Conservation (phyloP, 2,888 invertebrate species). For the Eledona agricola region DNA sequence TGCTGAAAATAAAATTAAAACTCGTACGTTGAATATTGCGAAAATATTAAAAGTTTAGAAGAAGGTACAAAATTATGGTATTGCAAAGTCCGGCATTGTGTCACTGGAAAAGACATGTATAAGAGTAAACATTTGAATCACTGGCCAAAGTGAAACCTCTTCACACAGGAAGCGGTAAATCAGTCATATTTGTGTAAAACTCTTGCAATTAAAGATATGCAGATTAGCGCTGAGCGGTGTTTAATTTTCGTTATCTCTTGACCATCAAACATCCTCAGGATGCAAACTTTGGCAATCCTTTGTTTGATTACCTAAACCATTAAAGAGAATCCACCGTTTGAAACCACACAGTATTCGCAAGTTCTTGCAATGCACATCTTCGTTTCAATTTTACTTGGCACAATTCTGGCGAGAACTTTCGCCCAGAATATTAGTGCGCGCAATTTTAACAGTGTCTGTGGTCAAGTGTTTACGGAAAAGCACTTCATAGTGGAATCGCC, state of each 20-base stretch:
- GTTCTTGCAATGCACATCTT: constrained; percentile 8
- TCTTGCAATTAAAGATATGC: constrained; percentile 30
- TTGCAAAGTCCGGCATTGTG: too few species aligned
- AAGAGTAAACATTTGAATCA: too few species aligned
- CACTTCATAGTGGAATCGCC: constrained; percentile 65
- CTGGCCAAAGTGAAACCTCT: too few species aligned
- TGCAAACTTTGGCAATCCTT: constrained; percentile 45
- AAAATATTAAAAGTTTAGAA: too few species aligned
- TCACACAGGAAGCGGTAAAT: constrained; percentile 33
- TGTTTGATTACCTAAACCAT: constrained; percentile 39
- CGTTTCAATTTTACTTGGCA: constrained; percentile 1
- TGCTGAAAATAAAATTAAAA: constrained; percentile 10
- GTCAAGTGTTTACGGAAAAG: constrained; percentile 62
- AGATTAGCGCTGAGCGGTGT: constrained; percentile 46
- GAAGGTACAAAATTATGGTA: too few species aligned
- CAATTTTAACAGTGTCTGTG: constrained; percentile 45
- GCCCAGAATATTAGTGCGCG: constrained; percentile 17
- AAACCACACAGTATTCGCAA: constrained; percentile 4
- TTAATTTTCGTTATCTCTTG: constrained; percentile 39
- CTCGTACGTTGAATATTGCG: too few species aligned
- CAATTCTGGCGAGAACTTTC: background rate
- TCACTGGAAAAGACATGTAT: too few species aligned
- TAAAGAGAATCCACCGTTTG: constrained; percentile 11
- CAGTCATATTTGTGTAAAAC: constrained; percentile 29
- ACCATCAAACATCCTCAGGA: constrained; percentile 48